A percentile compares a stretch with the other conserved stretches of the same genome.
phyloP scores from a whole-genome alignment of 2,888 invertebrate genomes.

The Autographa pulchrina region DNA sequence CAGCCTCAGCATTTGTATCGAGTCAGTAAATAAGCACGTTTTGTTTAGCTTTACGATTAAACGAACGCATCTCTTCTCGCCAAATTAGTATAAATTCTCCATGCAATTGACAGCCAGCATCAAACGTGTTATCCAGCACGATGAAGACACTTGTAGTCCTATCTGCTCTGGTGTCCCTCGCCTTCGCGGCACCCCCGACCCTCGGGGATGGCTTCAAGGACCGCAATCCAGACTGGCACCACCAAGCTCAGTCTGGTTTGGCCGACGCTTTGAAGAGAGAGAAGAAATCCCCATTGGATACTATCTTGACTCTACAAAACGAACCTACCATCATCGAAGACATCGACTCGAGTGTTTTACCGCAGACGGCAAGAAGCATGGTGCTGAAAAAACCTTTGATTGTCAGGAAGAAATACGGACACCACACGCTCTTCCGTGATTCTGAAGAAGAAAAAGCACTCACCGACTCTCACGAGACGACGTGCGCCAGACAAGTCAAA shows the following conservation, averaged over 20 bases:
- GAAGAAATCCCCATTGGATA: constrained; percentile 70
- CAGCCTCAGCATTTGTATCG: constrained; percentile 67
- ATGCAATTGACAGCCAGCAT: constrained; percentile 62
- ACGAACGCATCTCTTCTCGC: constrained; percentile 51
- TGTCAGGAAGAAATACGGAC: constrained; percentile 78
- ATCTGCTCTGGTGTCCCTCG: constrained; percentile 73
- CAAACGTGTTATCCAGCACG: constrained; percentile 72
- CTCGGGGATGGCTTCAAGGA: constrained; percentile 61
- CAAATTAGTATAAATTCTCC: constrained; percentile 78
- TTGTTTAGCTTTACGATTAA: constrained; percentile 58
- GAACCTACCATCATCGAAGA: constrained; percentile 30
- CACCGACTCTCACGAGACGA: constrained; percentile 71
- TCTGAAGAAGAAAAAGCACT: constrained; percentile 79
- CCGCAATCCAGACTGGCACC: constrained; percentile 35
- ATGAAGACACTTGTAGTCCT: constrained; percentile 83
- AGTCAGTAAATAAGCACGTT: constrained; percentile 74
- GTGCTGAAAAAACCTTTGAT: constrained; percentile 75
- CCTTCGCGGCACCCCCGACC: constrained; percentile 75
- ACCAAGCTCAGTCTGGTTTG: constrained; percentile 31
- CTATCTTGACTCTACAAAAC: constrained; percentile 16
- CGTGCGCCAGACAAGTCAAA: constrained; percentile 78
- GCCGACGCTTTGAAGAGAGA: constrained; percentile 66
- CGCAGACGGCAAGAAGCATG: constrained; percentile 64
- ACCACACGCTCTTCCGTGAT: constrained; percentile 77
- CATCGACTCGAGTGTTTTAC: constrained; percentile 48